Evolutionary conservation across 2,797 vertebrate genomes (phyloP), one percentile per base, ranked within the genome.

Genomic region (Amniataba percoides): DNA sequence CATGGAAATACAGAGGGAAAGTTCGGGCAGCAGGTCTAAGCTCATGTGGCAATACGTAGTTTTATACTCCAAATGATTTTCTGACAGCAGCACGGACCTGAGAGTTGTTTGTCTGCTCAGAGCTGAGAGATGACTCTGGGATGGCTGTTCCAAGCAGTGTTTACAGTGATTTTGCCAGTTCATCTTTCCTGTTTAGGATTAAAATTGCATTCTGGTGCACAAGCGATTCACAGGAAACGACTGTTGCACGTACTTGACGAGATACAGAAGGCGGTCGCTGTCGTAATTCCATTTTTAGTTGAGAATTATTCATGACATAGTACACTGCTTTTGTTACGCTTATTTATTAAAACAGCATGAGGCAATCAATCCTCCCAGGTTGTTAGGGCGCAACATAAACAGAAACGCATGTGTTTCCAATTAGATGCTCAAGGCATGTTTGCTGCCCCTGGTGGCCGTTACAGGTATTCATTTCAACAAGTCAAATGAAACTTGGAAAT

Each of bases 1-100:
- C 66, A 31, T 78, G 60, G 73, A 77, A 85, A 86, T 55, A 60
- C 49, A 73, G 74, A 43, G 39, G 67, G 49, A 80, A 60, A 51
- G 71, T 61, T 43, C 18, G 4, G 51, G 64, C 34, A 77, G 36
- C 64, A 71, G 49, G 45, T 69, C 74, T 2, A 60, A 45, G 55
- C 0, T 48, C 3, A 0, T 19, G 40, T 73, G 16, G 21, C 66
- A 63, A 2, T 13, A 7, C 16, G 12, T 15, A 19, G 16, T 18
- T 16, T n/a, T 53, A 16, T 40, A 34, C 15, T 43, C 43, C 3
- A 18, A n/a, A 63, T 25, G 3, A 52, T 46, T 64, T 36, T 46
- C 65, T 19, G n/a, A 40, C 34, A 57, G 21, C 16, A 40, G 21
- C 4, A 40, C 10, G 63, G 31, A 13, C 27, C 5, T 8, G 27